Evolutionary conservation across 1,140 invertebrate genomes (phyloP).

Genomic region (Diorhabda carinulata): DNA sequence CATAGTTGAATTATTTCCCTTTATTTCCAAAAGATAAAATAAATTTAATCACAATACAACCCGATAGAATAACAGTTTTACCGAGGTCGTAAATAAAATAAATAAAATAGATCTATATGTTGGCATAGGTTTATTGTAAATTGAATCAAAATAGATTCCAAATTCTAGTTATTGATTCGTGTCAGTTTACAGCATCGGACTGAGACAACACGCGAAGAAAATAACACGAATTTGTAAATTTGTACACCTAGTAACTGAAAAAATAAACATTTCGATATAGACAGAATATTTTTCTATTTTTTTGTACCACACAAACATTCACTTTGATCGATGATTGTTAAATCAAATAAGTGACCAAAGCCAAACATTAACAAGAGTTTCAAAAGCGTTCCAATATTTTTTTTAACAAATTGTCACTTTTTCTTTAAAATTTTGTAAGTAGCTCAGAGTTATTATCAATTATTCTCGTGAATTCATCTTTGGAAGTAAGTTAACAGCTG

Average conservation of each 20-base stretch:
- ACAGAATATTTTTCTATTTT: background rate
- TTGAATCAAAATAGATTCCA: background rate
- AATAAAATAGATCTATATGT: background rate
- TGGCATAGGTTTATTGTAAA: background rate
- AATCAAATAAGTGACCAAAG: no score
- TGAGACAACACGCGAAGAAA: background rate
- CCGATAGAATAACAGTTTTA: slow-evolving; percentile 1
- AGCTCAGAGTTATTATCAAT: no score
- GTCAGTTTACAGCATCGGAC: background rate
- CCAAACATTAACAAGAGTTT: no score
- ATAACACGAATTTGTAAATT: background rate
- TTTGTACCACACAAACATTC: no score
- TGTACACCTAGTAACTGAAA: background rate
- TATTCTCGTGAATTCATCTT: no score
- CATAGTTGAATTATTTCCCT: no score
- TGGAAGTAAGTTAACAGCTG: no score
- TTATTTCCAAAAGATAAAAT: no score
- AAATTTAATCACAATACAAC: background rate
- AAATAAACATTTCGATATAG: background rate
- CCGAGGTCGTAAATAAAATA: background rate
- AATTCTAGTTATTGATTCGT: background rate
- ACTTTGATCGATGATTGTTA: no score
- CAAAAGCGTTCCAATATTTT: no score
- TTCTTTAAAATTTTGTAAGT: no score
- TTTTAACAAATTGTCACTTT: no score